Evolutionary conservation across 2,888 invertebrate species (phyloP), one percentile per base, ranked within the genome.

Genomic region (Nemotelus pantherinus): DNA sequence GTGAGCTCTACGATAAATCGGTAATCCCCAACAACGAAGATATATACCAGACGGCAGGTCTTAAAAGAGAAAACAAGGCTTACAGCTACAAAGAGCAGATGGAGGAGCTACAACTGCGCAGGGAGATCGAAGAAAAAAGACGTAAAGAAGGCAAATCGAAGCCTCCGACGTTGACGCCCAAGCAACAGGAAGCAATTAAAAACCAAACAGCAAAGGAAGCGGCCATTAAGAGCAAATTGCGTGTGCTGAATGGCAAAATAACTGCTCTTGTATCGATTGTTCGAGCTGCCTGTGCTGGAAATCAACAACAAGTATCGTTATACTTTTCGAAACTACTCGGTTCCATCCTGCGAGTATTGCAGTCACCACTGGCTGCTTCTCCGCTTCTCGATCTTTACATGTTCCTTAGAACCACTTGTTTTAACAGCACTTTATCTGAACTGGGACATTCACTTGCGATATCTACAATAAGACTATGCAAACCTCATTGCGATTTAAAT

Each of bases 71-170:
- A 86, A 98, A 96, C 86, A 98, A 98, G 88, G 95, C 93, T 2
- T 99, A 99, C 86, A 96, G 97, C 80, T 98, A 96, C 86, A 96
- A 97, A 85, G 99, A 99, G 80, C 99, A 99, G 86, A 90, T 97
- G 83, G 98, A 98, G 84, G 99, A 99, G 86, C 86, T 97, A 81
- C 96, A 98, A 84, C 88, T 98, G 76, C 90, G 95, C n/a, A 92
- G 96, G 79, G 98, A 98, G 88, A 88, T 98, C 41, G 97, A 97
- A 82, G 97, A 96, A 82, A 96, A 96, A 86, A 92, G 92, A 76
- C 91, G 92, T 47, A 91, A 90, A 78, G 94, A 95, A 83, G 95
- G 95, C 0, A 95, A 94, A 85, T 86, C 92, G 57, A 93, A 93
- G 82, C 92, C 91, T 64, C 91, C 92, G 0, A 91, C 92, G 82